Evolutionary conservation across 92 coral and sea anemone species (phyloP).

Genomic region (Micromussa lordhowensis): DNA sequence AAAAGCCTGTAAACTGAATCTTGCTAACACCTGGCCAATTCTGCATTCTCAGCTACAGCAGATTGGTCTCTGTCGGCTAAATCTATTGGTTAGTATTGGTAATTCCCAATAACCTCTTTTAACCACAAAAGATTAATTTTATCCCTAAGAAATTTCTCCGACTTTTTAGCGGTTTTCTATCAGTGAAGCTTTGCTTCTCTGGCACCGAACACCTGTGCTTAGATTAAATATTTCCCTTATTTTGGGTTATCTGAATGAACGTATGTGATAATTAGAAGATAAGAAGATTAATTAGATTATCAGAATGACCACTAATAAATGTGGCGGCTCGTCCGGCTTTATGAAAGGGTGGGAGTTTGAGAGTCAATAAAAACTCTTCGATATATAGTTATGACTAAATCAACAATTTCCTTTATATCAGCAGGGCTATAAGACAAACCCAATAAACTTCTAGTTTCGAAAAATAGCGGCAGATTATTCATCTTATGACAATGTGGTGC

Average conservation of each 20-base stretch:
- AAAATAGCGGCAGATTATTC: neutral
- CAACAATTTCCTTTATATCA: conserved; percentile 15
- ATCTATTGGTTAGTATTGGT: neutral
- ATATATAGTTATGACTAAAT: neutral
- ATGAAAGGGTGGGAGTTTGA: neutral
- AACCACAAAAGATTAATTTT: conserved; percentile 22
- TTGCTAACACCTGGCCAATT: neutral
- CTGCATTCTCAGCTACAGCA: neutral
- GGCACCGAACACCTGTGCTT: conserved; percentile 20
- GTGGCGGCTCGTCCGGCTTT: neutral
- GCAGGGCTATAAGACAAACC: neutral
- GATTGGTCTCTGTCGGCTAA: neutral
- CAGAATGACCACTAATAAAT: conserved; percentile 3
- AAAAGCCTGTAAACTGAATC: neutral
- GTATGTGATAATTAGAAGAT: conserved; percentile 31
- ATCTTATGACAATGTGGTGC: neutral
- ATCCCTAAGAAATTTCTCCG: conserved; percentile 2
- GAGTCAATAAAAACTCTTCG: neutral
- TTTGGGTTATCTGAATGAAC: conserved; percentile 9
- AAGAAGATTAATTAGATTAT: conserved; percentile 3
- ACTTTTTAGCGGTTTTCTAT: conserved; percentile 37
- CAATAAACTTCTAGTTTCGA: neutral
- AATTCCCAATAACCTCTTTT: neutral
- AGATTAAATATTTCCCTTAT: conserved; percentile 7
- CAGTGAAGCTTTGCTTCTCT: neutral